These are phyloP conservation scores for Drosophila seclusa DNA, from an alignment of 2,888 invertebrate genomes.

Conservation along the genomic window DNA sequence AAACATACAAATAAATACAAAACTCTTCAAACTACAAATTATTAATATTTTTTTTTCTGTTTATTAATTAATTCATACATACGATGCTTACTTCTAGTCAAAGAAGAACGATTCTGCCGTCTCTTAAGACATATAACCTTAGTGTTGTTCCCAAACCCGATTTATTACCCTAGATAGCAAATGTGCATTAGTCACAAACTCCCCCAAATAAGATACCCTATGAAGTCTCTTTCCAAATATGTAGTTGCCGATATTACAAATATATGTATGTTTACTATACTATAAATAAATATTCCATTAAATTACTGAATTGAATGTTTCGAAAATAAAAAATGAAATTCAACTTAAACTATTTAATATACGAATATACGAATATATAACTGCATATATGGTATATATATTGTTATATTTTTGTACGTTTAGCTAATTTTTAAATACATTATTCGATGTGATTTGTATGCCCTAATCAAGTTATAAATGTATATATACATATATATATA, in stretches of 20 bases:
- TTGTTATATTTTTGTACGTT: slow-evolving; percentile 81
- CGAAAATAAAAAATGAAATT: slow-evolving; percentile 17
- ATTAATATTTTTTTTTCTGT: slow-evolving; percentile 27
- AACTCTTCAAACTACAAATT: slow-evolving; percentile 45
- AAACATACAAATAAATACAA: slow-evolving; percentile 54
- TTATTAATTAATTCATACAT: slow-evolving; percentile 8
- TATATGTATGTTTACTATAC: slow-evolving; percentile 30
- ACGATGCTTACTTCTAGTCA: slow-evolving; percentile 50
- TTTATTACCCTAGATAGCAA: slow-evolving; percentile 39
- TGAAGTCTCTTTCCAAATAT: slow-evolving; percentile 37
- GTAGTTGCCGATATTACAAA: slow-evolving; percentile 35
- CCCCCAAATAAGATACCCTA: neutral
- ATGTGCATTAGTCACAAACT: slow-evolving; percentile 13
- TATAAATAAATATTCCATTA: slow-evolving; percentile 46
- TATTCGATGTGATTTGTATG: slow-evolving; percentile 80
- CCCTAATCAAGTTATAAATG: slow-evolving; percentile 72
- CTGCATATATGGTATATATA: slow-evolving; percentile 49
- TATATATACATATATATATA: slow-evolving; percentile 1
- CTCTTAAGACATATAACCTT: slow-evolving; percentile 15
- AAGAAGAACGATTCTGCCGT: slow-evolving; percentile 6
- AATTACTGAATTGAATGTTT: slow-evolving; percentile 41
- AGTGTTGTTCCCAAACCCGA: slow-evolving; percentile 32
- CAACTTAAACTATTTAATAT: slow-evolving; percentile 43
- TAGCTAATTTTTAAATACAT: slow-evolving; percentile 80
- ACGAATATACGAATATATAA: slow-evolving; percentile 36